phyloP scores from a whole-genome alignment of 2,888 invertebrate genomes.

The Eustalomyia histrio region DNA sequence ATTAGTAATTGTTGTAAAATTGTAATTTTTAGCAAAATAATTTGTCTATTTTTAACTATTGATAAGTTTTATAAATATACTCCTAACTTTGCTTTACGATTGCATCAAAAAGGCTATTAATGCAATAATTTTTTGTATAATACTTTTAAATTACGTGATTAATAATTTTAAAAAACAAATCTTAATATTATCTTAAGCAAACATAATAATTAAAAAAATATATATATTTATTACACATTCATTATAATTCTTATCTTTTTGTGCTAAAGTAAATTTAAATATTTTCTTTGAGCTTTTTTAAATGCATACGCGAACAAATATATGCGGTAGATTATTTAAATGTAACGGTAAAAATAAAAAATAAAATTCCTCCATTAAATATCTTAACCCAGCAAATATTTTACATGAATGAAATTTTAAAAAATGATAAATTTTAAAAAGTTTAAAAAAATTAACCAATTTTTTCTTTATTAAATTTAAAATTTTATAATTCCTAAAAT shows the following conservation, averaged over 20 bases:
- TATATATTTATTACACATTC: conserved; percentile 16
- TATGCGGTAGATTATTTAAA: background rate
- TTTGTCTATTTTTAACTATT: too few species aligned
- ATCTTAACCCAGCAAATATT: background rate
- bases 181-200: conserved; percentile 5
- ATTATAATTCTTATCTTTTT: conserved; percentile 49
- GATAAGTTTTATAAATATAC: too few species aligned
- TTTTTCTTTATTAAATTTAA: too few species aligned
- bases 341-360: background rate
- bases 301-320: conserved; percentile 32
- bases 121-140: background rate
- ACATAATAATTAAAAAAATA: background rate
- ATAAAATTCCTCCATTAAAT: background rate
- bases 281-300: conserved; percentile 35
- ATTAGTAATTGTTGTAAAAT: too few species aligned
- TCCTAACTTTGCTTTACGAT: too few species aligned
- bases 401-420: background rate
- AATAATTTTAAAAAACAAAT: background rate
- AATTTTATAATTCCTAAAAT: too few species aligned
- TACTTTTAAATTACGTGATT: background rate
- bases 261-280: conserved; percentile 48
- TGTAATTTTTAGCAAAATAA: too few species aligned
- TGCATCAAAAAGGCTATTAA: background rate
- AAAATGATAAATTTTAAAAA: too few species aligned
- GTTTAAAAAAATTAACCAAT: too few species aligned